phyloP scores from a whole-genome alignment of 1,140 invertebrate genomes.

The Heliothis virescens region DNA sequence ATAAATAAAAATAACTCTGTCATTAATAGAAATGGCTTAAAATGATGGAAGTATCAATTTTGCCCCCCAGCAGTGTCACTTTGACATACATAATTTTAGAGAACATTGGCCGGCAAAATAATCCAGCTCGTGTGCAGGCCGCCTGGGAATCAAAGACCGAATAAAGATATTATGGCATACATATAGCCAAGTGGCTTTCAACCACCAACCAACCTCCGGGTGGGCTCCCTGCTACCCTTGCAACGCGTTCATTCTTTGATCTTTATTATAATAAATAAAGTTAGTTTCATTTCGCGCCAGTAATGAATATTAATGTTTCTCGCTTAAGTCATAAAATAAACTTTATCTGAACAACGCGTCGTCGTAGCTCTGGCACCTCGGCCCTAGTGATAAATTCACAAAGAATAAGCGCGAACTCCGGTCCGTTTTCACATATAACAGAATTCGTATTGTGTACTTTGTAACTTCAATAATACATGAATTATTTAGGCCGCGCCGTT shows the following conservation, averaged over 20 bases:
- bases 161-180: conserved; percentile 29
- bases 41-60: background rate
- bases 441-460: conserved; percentile 66
- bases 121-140: background rate
- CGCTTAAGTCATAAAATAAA: conserved; percentile 84
- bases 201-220: conserved; percentile 49
- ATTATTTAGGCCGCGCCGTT: conserved; percentile 60
- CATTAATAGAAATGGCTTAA: background rate
- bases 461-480: conserved; percentile 67
- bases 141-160: conserved; percentile 26
- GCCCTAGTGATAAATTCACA: conserved; percentile 77
- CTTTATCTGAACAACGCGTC: conserved; percentile 82
- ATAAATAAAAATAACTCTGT: background rate
- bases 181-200: conserved; percentile 9
- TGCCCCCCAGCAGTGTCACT: background rate
- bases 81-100: conserved; percentile 5
- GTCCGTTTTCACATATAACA: conserved; percentile 78
- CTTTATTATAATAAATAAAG: conserved; percentile 82
- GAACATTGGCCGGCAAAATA: conserved; percentile 5
- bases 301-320: conserved; percentile 85
- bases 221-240: conserved; percentile 39
- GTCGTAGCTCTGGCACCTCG: conserved; percentile 67
- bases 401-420: conserved; percentile 77
- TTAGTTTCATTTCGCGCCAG: conserved; percentile 80
- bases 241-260: conserved; percentile 71